Base-by-base conservation (phyloP, 23 tunicate species). In the Botrylloides violaceus region DNA sequence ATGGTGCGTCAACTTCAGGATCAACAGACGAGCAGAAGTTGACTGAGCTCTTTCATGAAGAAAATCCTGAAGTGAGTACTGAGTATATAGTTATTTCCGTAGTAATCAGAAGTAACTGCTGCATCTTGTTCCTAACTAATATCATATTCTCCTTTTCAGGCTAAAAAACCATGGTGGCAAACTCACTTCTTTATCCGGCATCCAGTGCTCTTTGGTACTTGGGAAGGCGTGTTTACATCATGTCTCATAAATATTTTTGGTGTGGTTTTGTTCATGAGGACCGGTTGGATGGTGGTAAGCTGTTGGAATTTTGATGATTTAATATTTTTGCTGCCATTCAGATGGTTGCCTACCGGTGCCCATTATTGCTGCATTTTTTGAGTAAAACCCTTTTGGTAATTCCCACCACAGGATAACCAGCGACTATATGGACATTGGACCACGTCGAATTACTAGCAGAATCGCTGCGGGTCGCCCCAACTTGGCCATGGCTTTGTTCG, bases 221-320 rank as follows among this genome's bases (percentile, higher is more conserved):
- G 97, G 97, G 90, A 90, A 49, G 97, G 97, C n/a, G 97, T 90
- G 35, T 90, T 90, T 39, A 90, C 97, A 39, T 90, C 97, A 20
- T 90, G 97, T 66, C 71, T 90, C 18, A 90, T 90, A 55, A 90
- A 90, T 55, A 90, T 90, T 23, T 90, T 90, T 75, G 97, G 97
- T 55, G 86, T 90, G 12, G 97, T 90, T 29, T 75, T 90, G 37
- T 90, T 90, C 58, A 64, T 90, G 32, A 36, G 97, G 34, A 90
- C 97, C 12, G 97, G 97, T 33, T 90, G 97, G 97, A 90, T 90
- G 97, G 97, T 90, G 78, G 95, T 87, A 64, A 43, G 94, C 15
- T 48, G 22, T n/a, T 21, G 43, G 19, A 19, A 48, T 0, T 21
- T 71, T 27, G n/a, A 9, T 70, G 9, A 26, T 23, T 48, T 70